phyloP scores from a whole-genome alignment of 2,888 invertebrate species.

The Teinopalpus imperialis region DNA sequence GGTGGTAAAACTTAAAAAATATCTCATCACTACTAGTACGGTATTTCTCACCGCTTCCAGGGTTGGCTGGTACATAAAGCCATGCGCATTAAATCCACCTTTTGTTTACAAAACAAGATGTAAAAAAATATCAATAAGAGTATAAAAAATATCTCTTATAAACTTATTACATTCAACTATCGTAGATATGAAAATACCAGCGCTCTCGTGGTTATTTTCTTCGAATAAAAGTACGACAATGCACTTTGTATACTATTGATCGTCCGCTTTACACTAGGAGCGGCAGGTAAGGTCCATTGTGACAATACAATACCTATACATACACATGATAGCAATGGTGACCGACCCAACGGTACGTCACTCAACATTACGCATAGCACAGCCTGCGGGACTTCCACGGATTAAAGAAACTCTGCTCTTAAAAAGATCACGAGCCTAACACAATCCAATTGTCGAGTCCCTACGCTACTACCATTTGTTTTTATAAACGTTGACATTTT shows the following conservation, averaged over 20 bases:
- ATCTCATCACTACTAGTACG: too few species aligned
- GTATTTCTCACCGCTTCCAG: too few species aligned
- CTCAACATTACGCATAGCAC: conserved; percentile 49
- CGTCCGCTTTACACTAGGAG: conserved; percentile 7
- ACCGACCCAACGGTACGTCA: conserved; percentile 48
- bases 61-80: too few species aligned
- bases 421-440: conserved; percentile 35
- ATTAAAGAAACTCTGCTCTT: conserved; percentile 41
- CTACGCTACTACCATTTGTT: conserved; percentile 15
- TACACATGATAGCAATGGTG: conserved; percentile 37
- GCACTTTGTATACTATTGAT: conserved; percentile 11
- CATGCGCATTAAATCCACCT: too few species aligned
- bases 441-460: conserved; percentile 26
- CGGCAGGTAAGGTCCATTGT: conserved; percentile 13
- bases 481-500: conserved; percentile 16
- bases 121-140: too few species aligned
- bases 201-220: too few species aligned
- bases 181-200: too few species aligned
- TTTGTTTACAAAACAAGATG: too few species aligned
- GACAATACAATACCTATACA: conserved; percentile 25
- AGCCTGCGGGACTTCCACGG: conserved; percentile 39
- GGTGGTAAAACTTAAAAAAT: too few species aligned
- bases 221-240: too few species aligned
- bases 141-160: too few species aligned
- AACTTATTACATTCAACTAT: too few species aligned